phyloP scores from a whole-genome alignment of 2,888 invertebrate species.

The Matsumyia berberina region DNA sequence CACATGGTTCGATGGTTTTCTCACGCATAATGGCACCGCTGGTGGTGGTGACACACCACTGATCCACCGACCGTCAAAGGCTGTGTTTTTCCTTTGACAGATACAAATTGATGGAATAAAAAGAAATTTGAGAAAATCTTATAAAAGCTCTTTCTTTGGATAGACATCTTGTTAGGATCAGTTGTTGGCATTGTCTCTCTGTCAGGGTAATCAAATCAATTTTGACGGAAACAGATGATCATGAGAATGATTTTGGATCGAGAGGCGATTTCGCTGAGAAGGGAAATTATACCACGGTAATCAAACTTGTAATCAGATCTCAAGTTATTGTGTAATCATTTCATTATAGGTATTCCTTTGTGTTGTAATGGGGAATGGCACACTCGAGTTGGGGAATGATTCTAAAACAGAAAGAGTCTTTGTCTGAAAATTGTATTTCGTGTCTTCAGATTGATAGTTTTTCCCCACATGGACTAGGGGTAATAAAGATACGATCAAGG shows the following conservation, averaged over 20 bases:
- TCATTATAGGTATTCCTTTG: neutral
- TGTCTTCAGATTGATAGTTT: neutral
- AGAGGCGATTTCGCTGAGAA: conserved; percentile 4
- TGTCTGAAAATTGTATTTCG: neutral
- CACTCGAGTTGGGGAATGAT: neutral
- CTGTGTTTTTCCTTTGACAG: conserved; percentile 55
- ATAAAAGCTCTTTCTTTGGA: neutral
- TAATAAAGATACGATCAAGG: too few relatives aligned
- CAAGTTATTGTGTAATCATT: conserved; percentile 18
- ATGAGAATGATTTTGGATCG: conserved; percentile 14
- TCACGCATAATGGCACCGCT: conserved; percentile 66
- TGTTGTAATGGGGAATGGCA: neutral
- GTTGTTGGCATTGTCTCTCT: conserved; percentile 26
- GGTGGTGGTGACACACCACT: conserved; percentile 72
- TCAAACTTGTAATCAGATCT: conserved; percentile 50
- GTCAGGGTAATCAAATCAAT: conserved; percentile 50
- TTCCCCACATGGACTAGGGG: too few relatives aligned
- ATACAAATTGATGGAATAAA: conserved; percentile 59
- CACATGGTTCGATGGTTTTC: conserved; percentile 43
- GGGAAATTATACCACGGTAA: conserved; percentile 20
- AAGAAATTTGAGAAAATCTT: conserved; percentile 12
- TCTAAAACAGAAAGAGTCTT: neutral
- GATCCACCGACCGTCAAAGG: conserved; percentile 39
- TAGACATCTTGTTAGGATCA: conserved; percentile 29
- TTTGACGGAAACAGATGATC: conserved; percentile 40